A percentile compares a stretch with the other conserved stretches of the same genome.
These are phyloP conservation scores for Pyrrhosoma nymphula DNA, from an alignment of 2,888 invertebrate genomes.

Conservation along the genomic window DNA sequence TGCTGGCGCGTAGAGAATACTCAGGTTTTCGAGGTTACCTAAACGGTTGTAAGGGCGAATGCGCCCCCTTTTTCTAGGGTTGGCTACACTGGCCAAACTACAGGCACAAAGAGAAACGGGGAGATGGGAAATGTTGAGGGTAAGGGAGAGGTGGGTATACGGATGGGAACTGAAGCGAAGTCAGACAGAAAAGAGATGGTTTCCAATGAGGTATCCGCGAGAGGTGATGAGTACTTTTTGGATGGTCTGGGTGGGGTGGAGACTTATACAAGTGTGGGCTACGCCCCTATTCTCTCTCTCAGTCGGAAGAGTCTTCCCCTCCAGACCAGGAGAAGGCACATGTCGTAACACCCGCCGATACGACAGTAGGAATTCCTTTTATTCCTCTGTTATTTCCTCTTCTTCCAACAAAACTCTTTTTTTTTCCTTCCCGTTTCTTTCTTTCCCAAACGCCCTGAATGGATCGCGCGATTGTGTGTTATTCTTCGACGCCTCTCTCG, in stretches of 20 bases:
- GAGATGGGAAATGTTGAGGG: too few relatives aligned
- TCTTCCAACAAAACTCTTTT: background rate
- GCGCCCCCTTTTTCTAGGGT: background rate
- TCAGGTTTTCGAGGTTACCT: background rate
- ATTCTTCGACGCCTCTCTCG: slow-evolving; percentile 21
- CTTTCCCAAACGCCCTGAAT: background rate
- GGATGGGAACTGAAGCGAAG: background rate
- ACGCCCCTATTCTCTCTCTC: background rate
- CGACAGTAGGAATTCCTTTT: slow-evolving; percentile 38
- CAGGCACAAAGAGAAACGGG: background rate
- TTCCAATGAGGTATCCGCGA: background rate
- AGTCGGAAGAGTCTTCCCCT: background rate
- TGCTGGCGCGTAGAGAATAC: background rate
- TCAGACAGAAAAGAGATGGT: background rate
- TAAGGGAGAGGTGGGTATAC: too few relatives aligned
- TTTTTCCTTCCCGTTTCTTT: background rate
- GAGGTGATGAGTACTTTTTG: background rate
- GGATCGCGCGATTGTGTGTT: background rate
- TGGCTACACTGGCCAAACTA: background rate
- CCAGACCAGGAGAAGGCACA: background rate
- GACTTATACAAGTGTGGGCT: background rate
- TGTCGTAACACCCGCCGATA: slow-evolving; percentile 31
- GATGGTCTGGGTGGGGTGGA: background rate
- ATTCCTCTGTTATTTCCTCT: slow-evolving; percentile 20
- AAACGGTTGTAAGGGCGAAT: background rate